These are phyloP conservation scores for Hippasteria phrygiana DNA, from an alignment of 53 echinoderm and acorn worm genomes.

Conservation along the genomic window DNA sequence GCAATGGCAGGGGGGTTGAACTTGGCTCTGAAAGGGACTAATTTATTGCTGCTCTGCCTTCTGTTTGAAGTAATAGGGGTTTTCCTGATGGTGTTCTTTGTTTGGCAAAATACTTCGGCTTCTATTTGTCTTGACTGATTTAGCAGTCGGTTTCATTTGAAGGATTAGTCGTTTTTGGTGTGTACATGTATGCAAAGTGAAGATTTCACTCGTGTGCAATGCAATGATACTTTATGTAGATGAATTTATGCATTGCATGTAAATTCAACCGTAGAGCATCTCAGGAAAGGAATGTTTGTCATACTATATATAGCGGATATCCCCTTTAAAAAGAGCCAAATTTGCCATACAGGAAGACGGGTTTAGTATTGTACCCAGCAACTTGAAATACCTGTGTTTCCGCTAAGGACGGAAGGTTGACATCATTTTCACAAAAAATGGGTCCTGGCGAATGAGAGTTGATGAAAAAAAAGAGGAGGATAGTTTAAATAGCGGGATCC, in stretches of 20 bases:
- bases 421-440: background rate
- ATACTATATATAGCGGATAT: background rate
- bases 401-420: conserved; percentile 28
- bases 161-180: background rate
- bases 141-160: background rate
- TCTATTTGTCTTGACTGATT: background rate
- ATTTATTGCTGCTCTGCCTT: conserved; percentile 1
- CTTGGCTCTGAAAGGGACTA: background rate
- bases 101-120: background rate
- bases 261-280: background rate
- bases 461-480: background rate
- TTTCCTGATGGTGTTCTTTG: background rate
- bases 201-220: background rate
- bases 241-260: background rate
- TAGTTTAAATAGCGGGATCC: background rate
- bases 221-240: too few relatives aligned
- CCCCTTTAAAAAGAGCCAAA: background rate
- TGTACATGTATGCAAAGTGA: background rate
- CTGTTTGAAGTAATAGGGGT: background rate
- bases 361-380: background rate
- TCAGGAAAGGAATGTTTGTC: background rate
- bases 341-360: conserved; percentile 5
- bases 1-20: conserved; percentile 9
- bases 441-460: conserved; percentile 10
- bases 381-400: conserved; percentile 34